A percentile compares a stretch with the other conserved stretches of the same genome.
phyloP scores from a whole-genome alignment of 2,113 vertebrate genomes.

The Balaeniceps rex region DNA sequence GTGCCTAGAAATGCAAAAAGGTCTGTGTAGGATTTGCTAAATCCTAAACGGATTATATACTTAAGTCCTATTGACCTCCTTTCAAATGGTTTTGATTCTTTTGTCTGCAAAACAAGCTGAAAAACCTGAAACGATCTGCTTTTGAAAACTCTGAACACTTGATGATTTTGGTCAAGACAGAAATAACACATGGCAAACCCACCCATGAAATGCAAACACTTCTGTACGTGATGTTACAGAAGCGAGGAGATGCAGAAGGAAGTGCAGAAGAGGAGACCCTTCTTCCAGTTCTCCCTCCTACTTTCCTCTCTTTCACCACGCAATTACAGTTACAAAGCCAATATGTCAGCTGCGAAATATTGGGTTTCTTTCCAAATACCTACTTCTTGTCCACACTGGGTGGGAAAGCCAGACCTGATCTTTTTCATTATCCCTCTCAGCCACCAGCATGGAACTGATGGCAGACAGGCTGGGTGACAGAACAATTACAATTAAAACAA shows the following conservation, averaged over 20 bases:
- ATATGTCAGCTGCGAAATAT: background rate
- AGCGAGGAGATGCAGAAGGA: background rate
- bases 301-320: background rate
- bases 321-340: background rate
- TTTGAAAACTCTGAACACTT: background rate
- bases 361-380: background rate
- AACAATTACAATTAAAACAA: background rate
- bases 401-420: background rate
- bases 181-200: background rate
- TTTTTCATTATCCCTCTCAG: background rate
- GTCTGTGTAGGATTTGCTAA: conserved; percentile 34
- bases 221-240: background rate
- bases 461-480: background rate
- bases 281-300: background rate
- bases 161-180: background rate
- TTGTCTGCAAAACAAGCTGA: conserved; percentile 24
- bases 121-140: background rate
- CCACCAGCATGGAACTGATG: background rate
- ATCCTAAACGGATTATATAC: conserved; percentile 47
- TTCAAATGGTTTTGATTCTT: conserved; percentile 37
- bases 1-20: conserved; percentile 7
- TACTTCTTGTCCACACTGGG: background rate
- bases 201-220: background rate
- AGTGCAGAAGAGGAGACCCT: background rate
- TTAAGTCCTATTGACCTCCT: conserved; percentile 47